Evolutionary conservation across 2,888 invertebrate species (phyloP), one percentile per base, ranked within the genome.

Genomic region (Drosophila paramelanica): DNA sequence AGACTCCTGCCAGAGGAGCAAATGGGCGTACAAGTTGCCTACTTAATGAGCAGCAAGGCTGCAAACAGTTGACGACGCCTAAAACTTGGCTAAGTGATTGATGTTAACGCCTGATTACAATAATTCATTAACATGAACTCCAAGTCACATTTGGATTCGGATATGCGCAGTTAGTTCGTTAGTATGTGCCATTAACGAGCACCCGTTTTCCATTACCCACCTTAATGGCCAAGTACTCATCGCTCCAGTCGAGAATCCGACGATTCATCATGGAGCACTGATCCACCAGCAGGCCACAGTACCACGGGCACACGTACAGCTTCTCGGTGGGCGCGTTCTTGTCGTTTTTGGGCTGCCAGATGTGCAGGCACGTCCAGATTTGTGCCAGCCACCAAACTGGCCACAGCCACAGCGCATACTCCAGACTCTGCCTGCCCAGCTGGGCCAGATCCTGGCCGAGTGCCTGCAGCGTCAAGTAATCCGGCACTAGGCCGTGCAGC

Each of bases 391-490:
- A 93, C 96, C 97, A 97, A 6, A 96, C 79, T 3, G 96, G 84
- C 96, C 97, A 97, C 13, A 96, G 92, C 96, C 96, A 97, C 0
- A 95, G 93, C 89, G 95, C 94, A 90, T 96, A 94, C 14, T 93
- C 93, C 0, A 93, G 91, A 8, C 95, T 90, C 89, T 94, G 95
- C 49, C 94, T 93, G 36, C 91, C 91, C 50, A 95, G 89, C 67
- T 93, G 93, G 67, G 93, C 93, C 25, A 94, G 92, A 46, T 95
- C 95, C 5, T 36, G 39, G 42, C 67, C 76, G 8, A 97, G 96
- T 80, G 96, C 96, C 77, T 96, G 95, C 93, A 96, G 97, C 92
- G 97, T 97, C 68, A 98, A 92, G 91, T 98, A 97, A 88, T 96
- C 95, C 0, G 98, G 98, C 78, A 98, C 93, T 1, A 93, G 92